These are phyloP conservation scores for Drosophila nannoptera DNA, from an alignment of 1,140 invertebrate species.

Conservation along the genomic window DNA sequence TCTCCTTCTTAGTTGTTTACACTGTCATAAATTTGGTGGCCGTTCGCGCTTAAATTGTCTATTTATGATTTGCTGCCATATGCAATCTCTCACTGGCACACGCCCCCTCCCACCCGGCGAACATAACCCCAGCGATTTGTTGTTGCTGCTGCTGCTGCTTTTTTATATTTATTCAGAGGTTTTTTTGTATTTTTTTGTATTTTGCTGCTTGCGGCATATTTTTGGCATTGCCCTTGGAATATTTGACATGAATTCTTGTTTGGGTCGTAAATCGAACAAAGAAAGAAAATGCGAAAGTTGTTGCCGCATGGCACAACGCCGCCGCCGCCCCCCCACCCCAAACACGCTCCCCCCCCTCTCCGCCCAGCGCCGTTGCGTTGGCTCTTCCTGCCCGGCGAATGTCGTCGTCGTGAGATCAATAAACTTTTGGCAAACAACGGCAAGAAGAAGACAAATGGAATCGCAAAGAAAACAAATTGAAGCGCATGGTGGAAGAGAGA, in stretches of 20 bases:
- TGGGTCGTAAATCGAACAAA: constrained; percentile 40
- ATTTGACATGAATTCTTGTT: constrained; percentile 62
- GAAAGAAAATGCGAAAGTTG: constrained; percentile 51
- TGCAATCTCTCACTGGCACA: constrained; percentile 52
- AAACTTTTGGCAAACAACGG: constrained; percentile 77
- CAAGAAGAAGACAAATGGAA: constrained; percentile 53
- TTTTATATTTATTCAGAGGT: constrained; percentile 22
- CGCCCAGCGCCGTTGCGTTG: too few species aligned
- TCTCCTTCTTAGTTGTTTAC: constrained; percentile 41
- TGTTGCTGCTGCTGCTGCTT: constrained; percentile 43
- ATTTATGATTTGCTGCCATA: constrained; percentile 59
- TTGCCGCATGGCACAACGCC: constrained; percentile 5
- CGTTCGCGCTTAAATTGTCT: constrained; percentile 50
- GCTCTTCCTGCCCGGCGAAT: neutral
- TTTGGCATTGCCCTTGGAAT: constrained; percentile 71
- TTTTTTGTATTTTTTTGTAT: constrained; percentile 8
- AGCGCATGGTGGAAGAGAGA: constrained; percentile 38
- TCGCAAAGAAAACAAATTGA: constrained; percentile 72
- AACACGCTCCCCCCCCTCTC: neutral
- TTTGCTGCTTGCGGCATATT: constrained; percentile 36
- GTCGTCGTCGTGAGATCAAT: constrained; percentile 67
- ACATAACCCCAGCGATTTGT: neutral
- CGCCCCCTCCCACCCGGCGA: neutral
- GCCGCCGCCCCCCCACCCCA: constrained; percentile 1
- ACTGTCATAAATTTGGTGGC: constrained; percentile 60